Evolutionary conservation across 2,888 invertebrate species (phyloP), one percentile per base, ranked within the genome.

Genomic region (Lithosia quadra): DNA sequence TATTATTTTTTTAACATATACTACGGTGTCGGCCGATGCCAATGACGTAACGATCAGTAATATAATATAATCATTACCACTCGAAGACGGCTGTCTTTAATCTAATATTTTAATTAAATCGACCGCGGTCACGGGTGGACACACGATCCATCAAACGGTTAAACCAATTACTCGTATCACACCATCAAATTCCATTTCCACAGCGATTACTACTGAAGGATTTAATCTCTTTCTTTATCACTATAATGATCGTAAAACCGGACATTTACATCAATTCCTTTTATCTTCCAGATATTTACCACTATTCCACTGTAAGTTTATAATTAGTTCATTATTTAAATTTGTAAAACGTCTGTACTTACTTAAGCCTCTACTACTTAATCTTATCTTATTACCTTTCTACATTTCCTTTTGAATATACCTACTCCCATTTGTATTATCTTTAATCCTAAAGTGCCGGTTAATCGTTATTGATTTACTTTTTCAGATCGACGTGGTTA

Each of bases 171-270:
- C 55, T 56, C 22, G 55, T 56, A 56, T 56, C 24, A 22, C 24
- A 56, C 55, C 55, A 56, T 24, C 24, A 22, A 56, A 56, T 21
- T 56, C 55, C 24, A 63, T 53, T 63, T 36, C 34, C 34, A 36
- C 55, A 36, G 36, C 34, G 22, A 63, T 21, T 21, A 55, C 33
- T 22, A 36, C 36, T 10, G n/a, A 63, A 34, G 56, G 55, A 58
- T 65, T 67, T 24, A 21, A 65, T 68, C 57, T 62, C 4, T 33
- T 59, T 28, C 67, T 67, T 28, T 63, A 73, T 69, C 11, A 68
- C 56, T 65, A 33, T 43, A 63, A 55, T 58, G 59, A 55, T 57
- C 63, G 53, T 68, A 58, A 71, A 68, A 55, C n/a, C 39, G 15
- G 22, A 53, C 64, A 62, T 53, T 43, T 70, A 64, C 39, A 67